Conservation (phyloP, 2,797 vertebrate species). For the Miichthys miiuy region DNA sequence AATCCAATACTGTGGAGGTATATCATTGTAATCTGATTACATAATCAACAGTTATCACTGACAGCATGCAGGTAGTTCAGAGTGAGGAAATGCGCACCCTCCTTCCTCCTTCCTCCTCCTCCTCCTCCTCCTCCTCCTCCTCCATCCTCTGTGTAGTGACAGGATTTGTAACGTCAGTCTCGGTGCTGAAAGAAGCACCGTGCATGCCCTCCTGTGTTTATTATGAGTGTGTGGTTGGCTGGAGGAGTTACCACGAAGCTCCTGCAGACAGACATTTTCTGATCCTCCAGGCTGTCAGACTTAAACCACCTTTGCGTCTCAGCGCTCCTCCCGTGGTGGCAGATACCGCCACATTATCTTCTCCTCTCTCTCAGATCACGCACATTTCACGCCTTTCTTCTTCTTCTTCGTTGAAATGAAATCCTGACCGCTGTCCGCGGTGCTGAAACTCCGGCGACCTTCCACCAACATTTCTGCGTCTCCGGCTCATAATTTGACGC, state of each 20-base stretch:
- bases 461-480: slow-evolving; percentile 22
- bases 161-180: slow-evolving; percentile 50
- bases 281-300: slow-evolving; percentile 23
- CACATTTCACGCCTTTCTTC: background rate
- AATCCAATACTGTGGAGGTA: background rate
- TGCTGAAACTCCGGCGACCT: slow-evolving; percentile 38
- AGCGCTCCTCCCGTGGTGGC: background rate
- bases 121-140: slow-evolving; percentile 42
- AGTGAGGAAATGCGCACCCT: slow-evolving; percentile 15
- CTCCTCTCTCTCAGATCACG: background rate
- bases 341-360: background rate
- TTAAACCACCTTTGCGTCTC: slow-evolving; percentile 13
- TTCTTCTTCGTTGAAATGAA: background rate
- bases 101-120: background rate
- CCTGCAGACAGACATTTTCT: slow-evolving; percentile 56
- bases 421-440: slow-evolving; percentile 22
- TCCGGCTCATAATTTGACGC: slow-evolving; percentile 30
- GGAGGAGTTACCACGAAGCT: slow-evolving; percentile 47
- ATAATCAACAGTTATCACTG: slow-evolving; percentile 43
- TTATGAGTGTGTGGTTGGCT: slow-evolving; percentile 15
- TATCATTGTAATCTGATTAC: slow-evolving; percentile 25
- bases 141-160: slow-evolving; percentile 46
- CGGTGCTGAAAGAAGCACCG: slow-evolving; percentile 1
- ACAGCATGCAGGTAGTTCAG: slow-evolving; percentile 10
- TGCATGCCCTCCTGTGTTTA: slow-evolving; percentile 19